phyloP scores from a whole-genome alignment of 2,113 vertebrate species.

The Murina feae region DNA sequence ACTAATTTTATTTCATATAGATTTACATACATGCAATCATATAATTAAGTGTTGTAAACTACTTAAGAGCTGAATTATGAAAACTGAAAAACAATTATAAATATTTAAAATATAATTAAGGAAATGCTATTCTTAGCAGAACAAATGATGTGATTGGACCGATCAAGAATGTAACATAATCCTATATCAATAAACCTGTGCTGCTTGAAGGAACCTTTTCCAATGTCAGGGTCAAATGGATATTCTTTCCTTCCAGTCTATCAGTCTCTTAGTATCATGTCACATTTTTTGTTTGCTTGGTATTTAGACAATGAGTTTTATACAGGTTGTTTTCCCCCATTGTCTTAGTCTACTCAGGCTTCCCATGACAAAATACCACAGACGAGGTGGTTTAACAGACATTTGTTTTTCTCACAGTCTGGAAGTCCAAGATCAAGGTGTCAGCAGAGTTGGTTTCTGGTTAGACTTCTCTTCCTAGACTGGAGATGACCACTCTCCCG shows the following conservation, averaged over 20 bases:
- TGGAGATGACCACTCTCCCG: background rate
- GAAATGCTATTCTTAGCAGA: background rate
- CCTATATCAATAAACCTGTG: background rate
- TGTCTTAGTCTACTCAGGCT: background rate
- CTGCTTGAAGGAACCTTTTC: background rate
- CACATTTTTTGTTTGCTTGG: background rate
- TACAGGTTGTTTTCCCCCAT: background rate
- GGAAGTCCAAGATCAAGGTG: background rate
- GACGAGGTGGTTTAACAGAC: background rate
- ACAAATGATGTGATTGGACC: background rate
- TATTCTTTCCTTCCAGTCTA: background rate
- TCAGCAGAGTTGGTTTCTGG: background rate
- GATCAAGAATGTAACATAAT: background rate
- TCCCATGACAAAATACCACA: background rate
- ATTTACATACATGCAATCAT: background rate
- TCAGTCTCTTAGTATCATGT: background rate
- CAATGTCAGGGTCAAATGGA: background rate
- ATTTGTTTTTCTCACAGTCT: background rate
- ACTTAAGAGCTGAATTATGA: background rate
- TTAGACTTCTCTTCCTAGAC: background rate
- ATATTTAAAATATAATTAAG: background rate
- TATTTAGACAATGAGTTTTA: background rate
- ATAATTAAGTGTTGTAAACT: background rate
- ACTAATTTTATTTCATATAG: constrained; percentile 23
- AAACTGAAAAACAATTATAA: background rate